Evolutionary conservation across 2,888 invertebrate species (phyloP).

Genomic region (Euclidia mi): DNA sequence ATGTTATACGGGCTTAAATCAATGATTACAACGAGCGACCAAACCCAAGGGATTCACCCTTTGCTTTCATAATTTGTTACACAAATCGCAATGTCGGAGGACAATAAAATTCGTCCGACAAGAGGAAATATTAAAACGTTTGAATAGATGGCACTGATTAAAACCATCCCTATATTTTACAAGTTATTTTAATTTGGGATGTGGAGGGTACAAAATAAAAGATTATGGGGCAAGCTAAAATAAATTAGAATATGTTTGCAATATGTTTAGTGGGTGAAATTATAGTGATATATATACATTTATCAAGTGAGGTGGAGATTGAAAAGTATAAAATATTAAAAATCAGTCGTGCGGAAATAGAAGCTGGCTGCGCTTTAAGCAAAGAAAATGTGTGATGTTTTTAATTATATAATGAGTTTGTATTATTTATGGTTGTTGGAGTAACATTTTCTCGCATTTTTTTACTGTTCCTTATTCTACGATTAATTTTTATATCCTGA

Average conservation of each 20-base stretch:
- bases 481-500: too few relatives aligned
- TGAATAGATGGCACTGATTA: conserved; percentile 17
- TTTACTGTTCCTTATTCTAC: too few relatives aligned
- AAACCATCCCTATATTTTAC: conserved; percentile 4
- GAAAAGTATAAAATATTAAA: too few relatives aligned
- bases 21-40: conserved; percentile 37
- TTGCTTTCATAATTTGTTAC: conserved; percentile 36
- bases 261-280: too few relatives aligned
- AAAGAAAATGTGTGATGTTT: too few relatives aligned
- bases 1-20: conserved; percentile 37
- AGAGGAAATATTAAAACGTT: conserved; percentile 34
- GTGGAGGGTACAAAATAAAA: conserved; percentile 1
- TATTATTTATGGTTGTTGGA: too few relatives aligned
- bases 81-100: conserved; percentile 27
- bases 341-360: too few relatives aligned
- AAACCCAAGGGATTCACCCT: conserved; percentile 14
- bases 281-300: too few relatives aligned
- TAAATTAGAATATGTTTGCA: background rate
- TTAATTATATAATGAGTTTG: too few relatives aligned
- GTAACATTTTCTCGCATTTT: too few relatives aligned
- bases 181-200: conserved; percentile 10
- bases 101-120: conserved; percentile 26
- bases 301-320: too few relatives aligned
- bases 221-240: background rate
- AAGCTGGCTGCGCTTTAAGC: too few relatives aligned